Evolutionary conservation across 2,888 invertebrate species (phyloP).

Genomic region (Torymus aiolomorphi): DNA sequence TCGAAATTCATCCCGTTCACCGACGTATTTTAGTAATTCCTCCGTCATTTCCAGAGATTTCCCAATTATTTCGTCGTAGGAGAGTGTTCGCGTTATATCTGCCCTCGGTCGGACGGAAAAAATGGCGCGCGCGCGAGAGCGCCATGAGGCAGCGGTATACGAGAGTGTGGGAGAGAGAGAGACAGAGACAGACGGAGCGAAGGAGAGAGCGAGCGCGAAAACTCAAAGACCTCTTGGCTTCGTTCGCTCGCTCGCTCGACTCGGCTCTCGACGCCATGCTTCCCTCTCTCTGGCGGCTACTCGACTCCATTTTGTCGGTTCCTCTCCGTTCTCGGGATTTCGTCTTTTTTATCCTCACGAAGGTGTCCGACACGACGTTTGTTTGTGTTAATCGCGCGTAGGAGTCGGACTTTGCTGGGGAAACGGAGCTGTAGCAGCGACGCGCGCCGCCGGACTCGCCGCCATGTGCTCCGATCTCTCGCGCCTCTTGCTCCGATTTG

Average conservation of each 20-base stretch:
- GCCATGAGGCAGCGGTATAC: background rate
- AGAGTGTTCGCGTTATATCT: conserved; percentile 76
- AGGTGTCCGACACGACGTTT: no score
- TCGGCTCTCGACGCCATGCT: background rate
- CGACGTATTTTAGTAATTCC: no score
- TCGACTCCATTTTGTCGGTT: no score
- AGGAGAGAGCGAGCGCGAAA: conserved; percentile 38
- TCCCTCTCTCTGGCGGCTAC: background rate
- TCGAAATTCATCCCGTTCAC: no score
- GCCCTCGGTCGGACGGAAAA: conserved; percentile 56
- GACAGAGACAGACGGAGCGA: conserved; percentile 14
- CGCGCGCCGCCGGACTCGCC: conserved; percentile 11
- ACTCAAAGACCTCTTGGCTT: conserved; percentile 14
- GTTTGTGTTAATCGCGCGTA: no score
- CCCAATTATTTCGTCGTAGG: conserved; percentile 63
- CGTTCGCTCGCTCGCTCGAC: conserved; percentile 1
- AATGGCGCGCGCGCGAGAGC: conserved; percentile 49
- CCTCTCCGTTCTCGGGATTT: no score
- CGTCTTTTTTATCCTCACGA: no score
- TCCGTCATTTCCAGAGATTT: background rate
- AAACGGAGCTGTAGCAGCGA: background rate
- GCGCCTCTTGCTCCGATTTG: background rate
- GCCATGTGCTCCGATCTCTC: conserved; percentile 43
- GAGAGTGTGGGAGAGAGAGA: conserved; percentile 4
- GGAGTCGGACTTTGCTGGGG: background rate